Percentiles rank a stretch among this genome's conserved stretches.
Conservation (phyloP, 35 echinoderm and acorn worm species). For the Apostichopus californicus region DNA sequence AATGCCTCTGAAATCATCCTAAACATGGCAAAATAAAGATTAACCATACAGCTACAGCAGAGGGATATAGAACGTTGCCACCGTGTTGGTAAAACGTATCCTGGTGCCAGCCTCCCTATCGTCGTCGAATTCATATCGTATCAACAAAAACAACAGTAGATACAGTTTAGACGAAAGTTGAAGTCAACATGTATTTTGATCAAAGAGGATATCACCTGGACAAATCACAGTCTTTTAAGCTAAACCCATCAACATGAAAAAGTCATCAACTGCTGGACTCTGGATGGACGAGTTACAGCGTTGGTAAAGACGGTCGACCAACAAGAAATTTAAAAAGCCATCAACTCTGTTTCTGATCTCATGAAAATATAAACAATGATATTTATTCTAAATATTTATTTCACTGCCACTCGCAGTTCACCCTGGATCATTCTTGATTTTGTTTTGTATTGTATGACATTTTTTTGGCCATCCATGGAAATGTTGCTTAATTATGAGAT, state of each 20-base stretch:
- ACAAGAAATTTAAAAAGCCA: background rate
- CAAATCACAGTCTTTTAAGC: background rate
- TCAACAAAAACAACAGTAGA: conserved; percentile 18
- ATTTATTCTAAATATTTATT: too few relatives aligned
- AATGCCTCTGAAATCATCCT: background rate
- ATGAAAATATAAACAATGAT: background rate
- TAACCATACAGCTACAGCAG: background rate
- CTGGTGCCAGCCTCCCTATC: conserved; percentile 3
- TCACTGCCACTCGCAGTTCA: too few relatives aligned
- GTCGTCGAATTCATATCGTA: conserved; percentile 22
- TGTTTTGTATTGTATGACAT: too few relatives aligned
- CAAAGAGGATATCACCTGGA: conserved; percentile 3
- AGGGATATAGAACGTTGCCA: conserved; percentile 7
- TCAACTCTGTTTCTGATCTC: background rate
- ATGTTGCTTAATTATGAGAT: too few relatives aligned
- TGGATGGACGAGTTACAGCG: background rate
- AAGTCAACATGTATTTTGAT: conserved; percentile 25
- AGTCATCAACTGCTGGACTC: background rate
- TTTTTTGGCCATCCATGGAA: too few relatives aligned
- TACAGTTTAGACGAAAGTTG: conserved; percentile 13
- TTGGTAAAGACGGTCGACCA: background rate
- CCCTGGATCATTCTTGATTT: too few relatives aligned
- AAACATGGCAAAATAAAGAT: conserved; percentile 14
- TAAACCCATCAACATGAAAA: conserved; percentile 9
- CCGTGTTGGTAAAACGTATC: background rate